Percentiles rank a stretch among this genome's conserved stretches.
These are phyloP conservation scores for Psittacara wagleri DNA, from an alignment of 2,113 vertebrate genomes.

Conservation along the genomic window DNA sequence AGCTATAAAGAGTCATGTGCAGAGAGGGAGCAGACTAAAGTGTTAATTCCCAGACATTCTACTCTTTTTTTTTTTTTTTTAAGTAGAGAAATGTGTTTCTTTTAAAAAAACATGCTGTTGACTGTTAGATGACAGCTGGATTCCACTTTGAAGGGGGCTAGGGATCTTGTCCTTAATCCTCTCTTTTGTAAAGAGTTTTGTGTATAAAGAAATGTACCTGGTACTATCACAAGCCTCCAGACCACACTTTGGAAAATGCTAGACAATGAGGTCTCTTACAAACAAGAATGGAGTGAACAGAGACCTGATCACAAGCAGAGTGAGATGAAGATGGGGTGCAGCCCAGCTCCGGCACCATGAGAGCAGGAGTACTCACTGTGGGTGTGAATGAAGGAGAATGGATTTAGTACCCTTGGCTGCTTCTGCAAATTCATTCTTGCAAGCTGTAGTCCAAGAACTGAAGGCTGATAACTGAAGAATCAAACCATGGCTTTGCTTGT, in stretches of 20 bases:
- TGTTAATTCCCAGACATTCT: background rate
- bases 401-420: background rate
- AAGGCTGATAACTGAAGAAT: background rate
- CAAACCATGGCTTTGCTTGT: background rate
- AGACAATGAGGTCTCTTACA: background rate
- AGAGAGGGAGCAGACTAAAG: background rate
- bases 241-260: background rate
- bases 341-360: background rate
- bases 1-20: background rate
- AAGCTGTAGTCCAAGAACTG: background rate
- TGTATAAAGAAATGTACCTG: background rate
- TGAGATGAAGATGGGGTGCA: accelerated
- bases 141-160: background rate
- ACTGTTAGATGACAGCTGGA: background rate
- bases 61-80: background rate
- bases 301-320: background rate
- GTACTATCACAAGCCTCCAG: background rate
- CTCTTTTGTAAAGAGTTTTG: background rate
- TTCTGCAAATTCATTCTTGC: background rate
- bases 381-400: background rate
- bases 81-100: background rate
- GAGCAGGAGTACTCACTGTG: background rate
- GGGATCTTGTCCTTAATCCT: background rate
- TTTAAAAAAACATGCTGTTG: background rate
- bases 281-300: background rate